Evolutionary conservation across 2,888 invertebrate genomes (phyloP).

Genomic region (Tineola bisselliella): DNA sequence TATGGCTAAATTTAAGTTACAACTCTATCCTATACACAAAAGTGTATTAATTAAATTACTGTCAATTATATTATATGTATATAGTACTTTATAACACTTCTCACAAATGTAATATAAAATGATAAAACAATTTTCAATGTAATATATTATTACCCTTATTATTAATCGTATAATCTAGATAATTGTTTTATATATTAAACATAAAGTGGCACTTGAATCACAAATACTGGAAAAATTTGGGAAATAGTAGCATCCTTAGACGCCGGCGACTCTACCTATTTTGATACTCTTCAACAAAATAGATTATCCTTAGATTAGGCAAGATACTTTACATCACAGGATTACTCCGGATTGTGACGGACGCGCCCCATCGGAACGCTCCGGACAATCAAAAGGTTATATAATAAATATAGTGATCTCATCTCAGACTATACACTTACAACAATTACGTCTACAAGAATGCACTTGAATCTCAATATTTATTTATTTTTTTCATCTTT

Average conservation of each 20-base stretch:
- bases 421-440: slow-evolving; percentile 64
- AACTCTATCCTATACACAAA: slow-evolving; percentile 68
- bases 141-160: slow-evolving; percentile 68
- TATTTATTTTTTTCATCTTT: slow-evolving; percentile 47
- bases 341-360: slow-evolving; percentile 35
- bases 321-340: slow-evolving; percentile 62
- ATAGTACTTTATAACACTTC: slow-evolving; percentile 61
- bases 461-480: not conserved
- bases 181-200: slow-evolving; percentile 73
- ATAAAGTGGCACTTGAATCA: slow-evolving; percentile 83
- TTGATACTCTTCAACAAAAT: slow-evolving; percentile 50
- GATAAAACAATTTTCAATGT: slow-evolving; percentile 70
- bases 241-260: slow-evolving; percentile 62
- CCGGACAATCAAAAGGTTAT: slow-evolving; percentile 20
- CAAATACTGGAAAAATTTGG: slow-evolving; percentile 79
- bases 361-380: slow-evolving; percentile 26
- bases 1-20: slow-evolving; percentile 70
- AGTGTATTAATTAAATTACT: slow-evolving; percentile 65
- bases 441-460: slow-evolving; percentile 30
- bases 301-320: slow-evolving; percentile 61
- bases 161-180: slow-evolving; percentile 69
- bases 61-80: slow-evolving; percentile 67
- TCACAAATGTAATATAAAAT: slow-evolving; percentile 70
- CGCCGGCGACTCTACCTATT: slow-evolving; percentile 39
- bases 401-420: slow-evolving; percentile 32